Evolutionary conservation across 2,113 vertebrate genomes (phyloP).

Genomic region (Heterocephalus glaber): DNA sequence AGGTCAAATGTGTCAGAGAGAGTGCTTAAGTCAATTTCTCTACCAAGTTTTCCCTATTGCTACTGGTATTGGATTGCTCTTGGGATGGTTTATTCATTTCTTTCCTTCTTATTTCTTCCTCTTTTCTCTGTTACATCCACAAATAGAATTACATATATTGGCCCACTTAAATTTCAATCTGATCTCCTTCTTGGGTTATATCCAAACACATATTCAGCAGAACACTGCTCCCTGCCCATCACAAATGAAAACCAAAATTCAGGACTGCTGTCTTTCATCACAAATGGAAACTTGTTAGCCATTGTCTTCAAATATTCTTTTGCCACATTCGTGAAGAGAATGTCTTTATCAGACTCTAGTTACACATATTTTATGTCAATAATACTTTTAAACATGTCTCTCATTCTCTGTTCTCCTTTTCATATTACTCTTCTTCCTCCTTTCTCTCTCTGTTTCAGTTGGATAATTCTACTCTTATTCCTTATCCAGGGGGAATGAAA

Average conservation of each 20-base stretch:
- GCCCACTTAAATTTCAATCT: not conserved
- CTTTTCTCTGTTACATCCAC: not conserved
- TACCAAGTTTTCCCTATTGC: not conserved
- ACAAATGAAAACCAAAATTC: not conserved
- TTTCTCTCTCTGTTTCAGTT: not conserved
- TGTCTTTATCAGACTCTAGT: not conserved
- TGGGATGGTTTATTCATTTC: not conserved
- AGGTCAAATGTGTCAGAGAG: constrained; percentile 48
- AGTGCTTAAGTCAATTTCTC: constrained; percentile 20
- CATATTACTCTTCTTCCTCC: not conserved
- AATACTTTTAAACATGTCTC: not conserved
- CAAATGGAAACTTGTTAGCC: not conserved
- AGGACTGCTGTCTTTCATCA: not conserved
- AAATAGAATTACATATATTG: not conserved
- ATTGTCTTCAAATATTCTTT: not conserved
- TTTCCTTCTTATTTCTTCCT: not conserved
- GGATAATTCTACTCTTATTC: not conserved
- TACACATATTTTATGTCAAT: not conserved
- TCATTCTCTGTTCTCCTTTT: not conserved
- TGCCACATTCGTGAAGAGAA: not conserved
- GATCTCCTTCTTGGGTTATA: not conserved
- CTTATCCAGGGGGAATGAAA: not conserved
- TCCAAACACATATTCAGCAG: not conserved
- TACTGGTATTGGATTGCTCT: accelerated
- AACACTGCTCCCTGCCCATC: not conserved